These are phyloP conservation scores for Caenorhabditis sulstoni DNA, from an alignment of 2,888 invertebrate genomes.

Conservation along the genomic window DNA sequence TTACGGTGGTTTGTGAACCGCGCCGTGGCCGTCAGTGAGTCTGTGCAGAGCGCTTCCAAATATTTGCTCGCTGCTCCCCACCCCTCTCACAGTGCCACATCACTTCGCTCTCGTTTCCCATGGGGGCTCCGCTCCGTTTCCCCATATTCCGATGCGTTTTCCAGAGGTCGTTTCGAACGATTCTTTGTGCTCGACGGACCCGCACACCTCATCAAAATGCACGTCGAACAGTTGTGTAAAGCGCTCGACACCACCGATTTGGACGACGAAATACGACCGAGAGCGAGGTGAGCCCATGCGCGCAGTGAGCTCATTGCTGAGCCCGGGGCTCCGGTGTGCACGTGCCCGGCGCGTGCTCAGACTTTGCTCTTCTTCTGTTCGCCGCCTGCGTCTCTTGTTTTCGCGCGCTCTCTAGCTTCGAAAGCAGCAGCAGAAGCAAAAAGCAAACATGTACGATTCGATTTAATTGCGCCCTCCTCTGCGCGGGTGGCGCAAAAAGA, in stretches of 20 bases:
- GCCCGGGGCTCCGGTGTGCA: constrained; percentile 7
- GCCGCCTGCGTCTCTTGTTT: constrained; percentile 19
- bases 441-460: constrained; percentile 39
- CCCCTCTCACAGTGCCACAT: neutral
- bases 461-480: constrained; percentile 4
- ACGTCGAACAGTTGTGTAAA: constrained; percentile 71
- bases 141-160: constrained; percentile 17
- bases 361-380: constrained; percentile 25
- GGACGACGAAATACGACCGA: constrained; percentile 69
- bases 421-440: neutral
- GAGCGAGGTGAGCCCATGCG: constrained; percentile 52
- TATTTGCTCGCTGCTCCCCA: constrained; percentile 11
- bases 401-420: neutral
- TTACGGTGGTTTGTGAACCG: constrained; percentile 45
- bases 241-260: constrained; percentile 70
- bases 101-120: neutral
- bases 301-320: constrained; percentile 25
- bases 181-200: constrained; percentile 70
- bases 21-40: too few species aligned
- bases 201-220: constrained; percentile 69
- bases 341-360: constrained; percentile 22
- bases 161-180: constrained; percentile 67
- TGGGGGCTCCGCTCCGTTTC: neutral
- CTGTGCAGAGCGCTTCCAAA: neutral
- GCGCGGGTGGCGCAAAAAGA: constrained; percentile 1